phyloP scores from a whole-genome alignment of 2,113 vertebrate species.

The Pardalotus punctatus region DNA sequence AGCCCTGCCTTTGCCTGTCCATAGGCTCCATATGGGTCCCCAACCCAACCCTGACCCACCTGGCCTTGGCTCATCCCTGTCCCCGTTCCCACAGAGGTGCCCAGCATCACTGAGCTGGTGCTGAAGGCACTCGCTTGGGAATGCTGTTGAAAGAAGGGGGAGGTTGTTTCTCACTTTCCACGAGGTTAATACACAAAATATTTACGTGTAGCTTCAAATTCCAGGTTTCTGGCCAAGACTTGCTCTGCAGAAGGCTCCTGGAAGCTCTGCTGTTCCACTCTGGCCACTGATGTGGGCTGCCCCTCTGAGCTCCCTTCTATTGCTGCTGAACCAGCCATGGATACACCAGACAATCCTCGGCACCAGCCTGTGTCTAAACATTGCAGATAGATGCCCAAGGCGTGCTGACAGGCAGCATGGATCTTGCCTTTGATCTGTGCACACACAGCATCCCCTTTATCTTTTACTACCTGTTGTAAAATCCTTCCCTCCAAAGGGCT shows the following conservation, averaged over 20 bases:
- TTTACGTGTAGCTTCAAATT: not conserved
- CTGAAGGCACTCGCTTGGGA: not conserved
- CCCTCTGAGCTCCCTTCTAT: not conserved
- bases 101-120: not conserved
- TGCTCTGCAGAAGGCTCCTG: not conserved
- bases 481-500: not conserved
- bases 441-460: not conserved
- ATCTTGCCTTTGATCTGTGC: not conserved
- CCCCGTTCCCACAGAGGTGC: not conserved
- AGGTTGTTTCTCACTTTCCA: not conserved
- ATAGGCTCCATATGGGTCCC: accelerated
- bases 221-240: not conserved
- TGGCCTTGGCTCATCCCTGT: not conserved
- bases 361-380: not conserved
- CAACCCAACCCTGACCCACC: accelerated
- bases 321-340: not conserved
- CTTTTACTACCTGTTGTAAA: not conserved
- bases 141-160: not conserved
- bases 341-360: not conserved
- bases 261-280: not conserved
- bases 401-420: accelerated
- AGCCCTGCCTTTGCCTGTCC: not conserved
- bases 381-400: not conserved
- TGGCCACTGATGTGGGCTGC: not conserved
- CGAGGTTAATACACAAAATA: not conserved